These are phyloP conservation scores for Aegithalos caudatus DNA, from an alignment of 2,113 vertebrate genomes.

Conservation along the genomic window DNA sequence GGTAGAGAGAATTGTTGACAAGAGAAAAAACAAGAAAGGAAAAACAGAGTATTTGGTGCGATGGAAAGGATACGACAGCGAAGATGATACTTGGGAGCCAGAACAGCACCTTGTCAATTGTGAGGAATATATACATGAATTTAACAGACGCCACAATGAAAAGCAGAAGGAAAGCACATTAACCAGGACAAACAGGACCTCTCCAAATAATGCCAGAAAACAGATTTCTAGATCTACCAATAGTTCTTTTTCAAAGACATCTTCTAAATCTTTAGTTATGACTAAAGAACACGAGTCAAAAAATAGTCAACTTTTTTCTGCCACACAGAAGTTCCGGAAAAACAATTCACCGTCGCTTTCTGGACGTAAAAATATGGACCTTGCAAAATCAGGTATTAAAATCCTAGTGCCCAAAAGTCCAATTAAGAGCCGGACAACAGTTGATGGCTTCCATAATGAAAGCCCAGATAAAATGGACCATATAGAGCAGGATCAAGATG, in stretches of 20 bases:
- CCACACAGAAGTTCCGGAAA: slow-evolving; percentile 78
- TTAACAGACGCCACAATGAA: slow-evolving; percentile 82
- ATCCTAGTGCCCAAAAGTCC: slow-evolving; percentile 97
- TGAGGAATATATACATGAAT: slow-evolving; percentile 90
- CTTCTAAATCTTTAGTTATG: slow-evolving; percentile 69
- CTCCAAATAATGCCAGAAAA: slow-evolving; percentile 82
- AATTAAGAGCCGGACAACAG: slow-evolving; percentile 84
- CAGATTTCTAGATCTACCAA: slow-evolving; percentile 80
- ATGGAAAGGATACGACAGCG: slow-evolving; percentile 91
- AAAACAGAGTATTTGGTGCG: slow-evolving; percentile 91
- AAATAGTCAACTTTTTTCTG: slow-evolving; percentile 68
- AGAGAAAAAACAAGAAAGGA: slow-evolving; percentile 91
- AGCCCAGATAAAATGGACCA: slow-evolving; percentile 86
- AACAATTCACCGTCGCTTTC: slow-evolving; percentile 67
- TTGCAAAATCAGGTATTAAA: slow-evolving; percentile 92
- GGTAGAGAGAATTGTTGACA: slow-evolving; percentile 94
- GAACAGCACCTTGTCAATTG: slow-evolving; percentile 93
- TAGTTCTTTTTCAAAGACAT: slow-evolving; percentile 73
- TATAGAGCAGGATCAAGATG: slow-evolving; percentile 83
- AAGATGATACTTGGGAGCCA: slow-evolving; percentile 96
- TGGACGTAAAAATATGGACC: slow-evolving; percentile 87
- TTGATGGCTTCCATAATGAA: slow-evolving; percentile 87
- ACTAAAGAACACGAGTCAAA: slow-evolving; percentile 75
- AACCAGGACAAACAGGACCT: slow-evolving; percentile 83
- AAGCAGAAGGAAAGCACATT: slow-evolving; percentile 76